Percentiles rank a stretch among this genome's conserved stretches.
phyloP scores from a whole-genome alignment of 2,113 vertebrate species.

The Myanophis thanlyinensis region DNA sequence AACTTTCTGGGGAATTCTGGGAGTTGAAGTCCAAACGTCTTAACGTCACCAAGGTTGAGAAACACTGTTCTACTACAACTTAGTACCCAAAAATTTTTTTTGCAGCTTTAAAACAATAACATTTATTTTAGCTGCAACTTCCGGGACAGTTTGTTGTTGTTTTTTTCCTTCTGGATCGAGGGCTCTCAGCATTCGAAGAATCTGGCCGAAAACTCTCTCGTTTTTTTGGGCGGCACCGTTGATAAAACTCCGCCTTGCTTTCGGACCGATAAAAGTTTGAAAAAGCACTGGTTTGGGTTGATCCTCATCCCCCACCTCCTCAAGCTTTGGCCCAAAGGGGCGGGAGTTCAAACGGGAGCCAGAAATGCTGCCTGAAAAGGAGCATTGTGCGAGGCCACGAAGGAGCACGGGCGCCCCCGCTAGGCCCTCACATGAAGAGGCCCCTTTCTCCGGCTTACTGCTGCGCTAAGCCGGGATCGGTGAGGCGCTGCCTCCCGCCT shows the following conservation, averaged over 20 bases:
- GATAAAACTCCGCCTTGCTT: background rate
- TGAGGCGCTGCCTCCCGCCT: slow-evolving; percentile 1
- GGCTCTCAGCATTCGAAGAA: background rate
- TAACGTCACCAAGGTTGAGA: too few relatives aligned
- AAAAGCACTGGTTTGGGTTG: background rate
- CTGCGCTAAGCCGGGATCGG: background rate
- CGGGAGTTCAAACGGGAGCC: background rate
- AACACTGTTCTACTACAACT: too few relatives aligned
- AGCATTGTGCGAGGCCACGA: background rate
- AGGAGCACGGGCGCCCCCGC: slow-evolving; percentile 22
- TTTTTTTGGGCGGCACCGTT: background rate
- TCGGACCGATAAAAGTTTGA: background rate
- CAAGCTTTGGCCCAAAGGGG: background rate
- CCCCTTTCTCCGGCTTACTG: background rate
- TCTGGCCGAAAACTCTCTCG: too few relatives aligned
- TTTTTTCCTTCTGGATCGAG: background rate
- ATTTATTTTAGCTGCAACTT: background rate
- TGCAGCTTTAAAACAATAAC: background rate
- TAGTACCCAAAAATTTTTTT: background rate
- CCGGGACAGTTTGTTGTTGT: background rate
- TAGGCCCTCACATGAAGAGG: background rate
- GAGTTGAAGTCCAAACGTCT: too few relatives aligned
- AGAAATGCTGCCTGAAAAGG: background rate
- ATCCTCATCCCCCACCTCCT: background rate
- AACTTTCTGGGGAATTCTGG: too few relatives aligned